Percentiles rank a stretch among this genome's conserved stretches.
Evolutionary conservation across 1,140 invertebrate species (phyloP).

Genomic region (Aphelenchoides avenae): DNA sequence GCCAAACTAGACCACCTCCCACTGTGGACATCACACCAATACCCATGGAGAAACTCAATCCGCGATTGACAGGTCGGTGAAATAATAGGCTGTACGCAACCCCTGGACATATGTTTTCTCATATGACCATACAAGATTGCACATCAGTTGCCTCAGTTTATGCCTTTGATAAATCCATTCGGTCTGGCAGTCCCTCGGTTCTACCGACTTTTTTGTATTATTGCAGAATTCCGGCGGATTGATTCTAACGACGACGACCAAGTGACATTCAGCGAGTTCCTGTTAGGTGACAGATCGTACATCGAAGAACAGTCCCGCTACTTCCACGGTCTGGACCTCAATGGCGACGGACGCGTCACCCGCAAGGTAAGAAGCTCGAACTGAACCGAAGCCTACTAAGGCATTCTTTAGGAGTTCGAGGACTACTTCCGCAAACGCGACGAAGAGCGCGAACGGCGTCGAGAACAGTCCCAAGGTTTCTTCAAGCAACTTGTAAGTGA

Average conservation of each 20-base stretch:
- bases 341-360: slow-evolving; percentile 44
- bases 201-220: too few relatives aligned
- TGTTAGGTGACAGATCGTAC: slow-evolving; percentile 47
- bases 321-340: slow-evolving; percentile 45
- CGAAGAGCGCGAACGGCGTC: slow-evolving; percentile 35
- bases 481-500: slow-evolving; percentile 50
- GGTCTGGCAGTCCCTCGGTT: too few relatives aligned
- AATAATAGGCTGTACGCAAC: too few relatives aligned
- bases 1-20: not conserved
- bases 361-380: too few relatives aligned
- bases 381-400: too few relatives aligned
- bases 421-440: slow-evolving; percentile 33
- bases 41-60: slow-evolving; percentile 48
- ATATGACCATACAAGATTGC: not conserved
- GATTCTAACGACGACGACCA: slow-evolving; percentile 41
- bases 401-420: too few relatives aligned
- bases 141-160: too few relatives aligned
- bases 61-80: slow-evolving; percentile 42
- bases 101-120: not conserved
- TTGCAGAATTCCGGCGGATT: slow-evolving; percentile 51
- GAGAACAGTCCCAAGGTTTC: slow-evolving; percentile 38
- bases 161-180: too few relatives aligned
- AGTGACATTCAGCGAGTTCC: slow-evolving; percentile 46
- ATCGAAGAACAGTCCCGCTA: slow-evolving; percentile 43
- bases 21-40: slow-evolving; percentile 47